A percentile compares a stretch with the other conserved stretches of the same genome.
These are phyloP conservation scores for Periophthalmus magnuspinnatus DNA, from an alignment of 2,797 vertebrate species.

Conservation along the genomic window DNA sequence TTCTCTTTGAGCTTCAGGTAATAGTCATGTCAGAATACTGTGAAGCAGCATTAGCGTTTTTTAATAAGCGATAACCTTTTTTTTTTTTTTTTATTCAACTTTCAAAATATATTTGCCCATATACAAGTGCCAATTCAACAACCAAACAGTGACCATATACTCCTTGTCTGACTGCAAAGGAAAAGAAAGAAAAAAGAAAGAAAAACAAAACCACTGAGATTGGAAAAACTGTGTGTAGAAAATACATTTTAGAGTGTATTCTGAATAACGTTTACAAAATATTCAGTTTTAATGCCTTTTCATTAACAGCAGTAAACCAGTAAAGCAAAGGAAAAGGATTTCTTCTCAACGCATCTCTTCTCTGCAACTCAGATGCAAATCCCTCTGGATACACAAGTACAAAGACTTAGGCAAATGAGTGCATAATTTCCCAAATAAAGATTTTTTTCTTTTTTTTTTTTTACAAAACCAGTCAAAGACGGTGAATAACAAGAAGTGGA, in stretches of 20 bases:
- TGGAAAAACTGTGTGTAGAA: slow-evolving; percentile 38
- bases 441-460: slow-evolving; percentile 53
- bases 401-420: slow-evolving; percentile 48
- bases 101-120: slow-evolving; percentile 24
- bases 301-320: slow-evolving; percentile 36
- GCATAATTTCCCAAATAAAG: slow-evolving; percentile 51
- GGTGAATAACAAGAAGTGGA: slow-evolving; percentile 50
- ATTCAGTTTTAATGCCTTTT: slow-evolving; percentile 38
- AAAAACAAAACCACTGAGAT: slow-evolving; percentile 12
- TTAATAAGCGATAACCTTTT: slow-evolving; percentile 21
- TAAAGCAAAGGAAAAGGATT: slow-evolving; percentile 50
- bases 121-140: slow-evolving; percentile 44
- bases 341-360: slow-evolving; percentile 21
- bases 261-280: slow-evolving; percentile 28
- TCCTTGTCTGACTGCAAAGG: slow-evolving; percentile 40
- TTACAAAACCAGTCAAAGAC: slow-evolving; percentile 51
- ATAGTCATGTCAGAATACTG: not conserved
- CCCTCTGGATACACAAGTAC: slow-evolving; percentile 45
- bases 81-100: slow-evolving; percentile 23
- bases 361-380: slow-evolving; percentile 34
- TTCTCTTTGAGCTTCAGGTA: slow-evolving; percentile 2
- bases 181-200: slow-evolving; percentile 17
- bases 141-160: slow-evolving; percentile 31
- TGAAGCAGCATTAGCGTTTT: not conserved
- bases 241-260: slow-evolving; percentile 22